Base-by-base conservation (phyloP, 1,140 invertebrate genomes). In the Drosophila oshimai region DNA sequence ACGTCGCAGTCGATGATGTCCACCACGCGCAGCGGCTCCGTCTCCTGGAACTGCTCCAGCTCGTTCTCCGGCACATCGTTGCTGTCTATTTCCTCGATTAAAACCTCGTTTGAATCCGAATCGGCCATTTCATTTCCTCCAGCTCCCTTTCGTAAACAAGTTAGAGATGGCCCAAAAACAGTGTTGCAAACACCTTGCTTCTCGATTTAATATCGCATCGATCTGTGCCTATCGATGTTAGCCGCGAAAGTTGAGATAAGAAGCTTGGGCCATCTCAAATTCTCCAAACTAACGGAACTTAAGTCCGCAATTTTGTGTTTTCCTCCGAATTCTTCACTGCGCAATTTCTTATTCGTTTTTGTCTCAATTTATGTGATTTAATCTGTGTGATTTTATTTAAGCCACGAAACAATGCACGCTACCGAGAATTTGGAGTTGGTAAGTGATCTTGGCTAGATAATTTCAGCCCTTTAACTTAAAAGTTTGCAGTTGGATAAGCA, bases 51-150 rank as follows among this genome's bases (percentile, higher is more conserved):
- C 20, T 90, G 74, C 3, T 68, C 74, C 28, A 90, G 24, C 28
- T 90, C 89, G 34, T 50, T 67, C 12, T 79, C 80, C 3, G 87
- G 62, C 3, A 90, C 80, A 73, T 90, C 76, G 31, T 89, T 80
- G 50, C 80, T 89, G 36, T 89, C 77, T 6, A 90, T 74, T 68
- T 90, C 89, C 54, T 90, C 89, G 22, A 90, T 86, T 9, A 90
- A 18, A 2, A 87, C 73, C 15, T 68, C 79, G 33, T 73, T 53
- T 10, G 24, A 65, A 13, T 33, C 58, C 17, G 42, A 51, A 46
- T 78, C 54, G 2, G 12, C 46, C 26, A 50, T 39, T 22, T 34
- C 26, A 50, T 39, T 22, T 34, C 7, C 10, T 1, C 4, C 12
- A 1, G 7, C 1, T 26, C 1, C 10, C 2, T 26, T 26, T 7